Evolutionary conservation across 2,888 invertebrate species (phyloP).

Genomic region (Arctia plantaginis): DNA sequence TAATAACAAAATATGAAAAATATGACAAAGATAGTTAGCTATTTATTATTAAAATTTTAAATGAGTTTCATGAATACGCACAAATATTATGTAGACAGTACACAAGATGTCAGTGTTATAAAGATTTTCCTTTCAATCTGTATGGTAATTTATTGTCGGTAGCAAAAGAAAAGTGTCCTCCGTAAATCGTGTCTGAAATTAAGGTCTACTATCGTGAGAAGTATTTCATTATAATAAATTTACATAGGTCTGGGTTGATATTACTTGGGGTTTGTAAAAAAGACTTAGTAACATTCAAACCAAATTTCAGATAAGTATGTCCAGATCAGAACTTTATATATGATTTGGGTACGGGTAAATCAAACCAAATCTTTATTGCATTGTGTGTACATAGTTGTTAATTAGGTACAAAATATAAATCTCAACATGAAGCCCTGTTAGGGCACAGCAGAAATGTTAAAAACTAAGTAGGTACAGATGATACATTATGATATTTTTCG

Average conservation of each 20-base stretch:
- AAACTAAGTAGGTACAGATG: too few relatives aligned
- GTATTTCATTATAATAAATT: conserved; percentile 18
- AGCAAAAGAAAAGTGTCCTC: conserved; percentile 12
- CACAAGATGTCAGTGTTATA: conserved; percentile 3
- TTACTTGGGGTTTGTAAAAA: conserved; percentile 6
- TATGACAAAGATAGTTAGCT: neutral
- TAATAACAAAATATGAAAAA: neutral
- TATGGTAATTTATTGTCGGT: conserved; percentile 16
- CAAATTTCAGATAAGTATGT: neutral
- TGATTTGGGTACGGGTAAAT: too few relatives aligned
- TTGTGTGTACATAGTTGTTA: too few relatives aligned
- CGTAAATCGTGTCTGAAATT: conserved; percentile 12
- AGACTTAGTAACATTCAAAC: conserved; percentile 6
- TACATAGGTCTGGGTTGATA: conserved; percentile 12
- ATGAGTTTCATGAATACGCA: neutral
- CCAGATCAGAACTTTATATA: neutral
- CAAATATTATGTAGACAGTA: neutral
- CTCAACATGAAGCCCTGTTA: too few relatives aligned
- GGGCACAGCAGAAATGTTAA: too few relatives aligned
- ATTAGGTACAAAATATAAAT: too few relatives aligned
- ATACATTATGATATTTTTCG: too few relatives aligned
- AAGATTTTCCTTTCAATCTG: conserved; percentile 5
- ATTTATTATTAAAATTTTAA: neutral
- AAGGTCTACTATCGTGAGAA: conserved; percentile 11
- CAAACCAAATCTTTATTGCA: too few relatives aligned